Evolutionary conservation across 2,113 vertebrate genomes (phyloP).

Genomic region (Corythaeola cristata): DNA sequence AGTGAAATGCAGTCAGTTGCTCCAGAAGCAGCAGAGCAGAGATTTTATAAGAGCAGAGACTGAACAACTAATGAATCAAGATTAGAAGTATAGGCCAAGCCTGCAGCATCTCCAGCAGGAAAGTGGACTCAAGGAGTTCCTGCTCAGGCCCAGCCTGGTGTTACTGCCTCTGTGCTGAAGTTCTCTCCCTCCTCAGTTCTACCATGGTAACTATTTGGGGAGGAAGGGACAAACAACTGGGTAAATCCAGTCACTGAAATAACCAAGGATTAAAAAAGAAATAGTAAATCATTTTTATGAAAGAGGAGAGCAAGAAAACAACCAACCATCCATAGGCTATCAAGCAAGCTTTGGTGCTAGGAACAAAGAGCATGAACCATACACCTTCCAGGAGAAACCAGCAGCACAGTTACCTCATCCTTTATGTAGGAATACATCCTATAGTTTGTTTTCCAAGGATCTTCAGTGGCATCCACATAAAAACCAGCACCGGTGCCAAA

Average conservation of each 20-base stretch:
- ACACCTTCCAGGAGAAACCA: background rate
- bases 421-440: constrained; percentile 95
- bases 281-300: background rate
- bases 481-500: constrained; percentile 96
- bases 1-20: background rate
- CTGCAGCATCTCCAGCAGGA: background rate
- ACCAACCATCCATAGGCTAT: background rate
- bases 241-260: background rate
- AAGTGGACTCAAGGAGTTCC: background rate
- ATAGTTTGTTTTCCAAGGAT: constrained; percentile 95
- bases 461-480: constrained; percentile 90
- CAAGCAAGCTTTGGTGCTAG: background rate
- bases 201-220: rapidly evolving
- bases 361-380: background rate
- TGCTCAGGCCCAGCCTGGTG: background rate
- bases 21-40: background rate
- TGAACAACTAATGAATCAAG: background rate
- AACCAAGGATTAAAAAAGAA: background rate
- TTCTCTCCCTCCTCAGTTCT: background rate
- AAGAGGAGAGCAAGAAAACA: background rate
- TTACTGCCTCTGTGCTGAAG: background rate
- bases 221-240: background rate
- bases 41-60: background rate
- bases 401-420: constrained; percentile 82
- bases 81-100: background rate